Evolutionary conservation across 1,140 invertebrate genomes (phyloP), one percentile per base, ranked within the genome.

Genomic region (Euura lappo): DNA sequence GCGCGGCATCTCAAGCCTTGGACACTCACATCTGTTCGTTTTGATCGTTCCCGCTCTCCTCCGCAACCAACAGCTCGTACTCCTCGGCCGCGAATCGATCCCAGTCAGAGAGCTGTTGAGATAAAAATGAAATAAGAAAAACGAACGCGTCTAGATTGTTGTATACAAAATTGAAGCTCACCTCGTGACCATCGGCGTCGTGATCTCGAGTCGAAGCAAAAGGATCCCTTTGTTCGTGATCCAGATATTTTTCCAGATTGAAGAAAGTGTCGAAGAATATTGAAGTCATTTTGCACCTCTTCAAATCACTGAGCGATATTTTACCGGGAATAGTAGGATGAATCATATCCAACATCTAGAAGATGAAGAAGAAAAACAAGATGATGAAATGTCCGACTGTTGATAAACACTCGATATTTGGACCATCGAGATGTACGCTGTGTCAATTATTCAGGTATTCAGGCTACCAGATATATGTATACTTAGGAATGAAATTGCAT

Each of bases 191-290:
- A 83, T 97, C 95, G 72, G 91, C 91, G 85, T 95, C 94, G 75
- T 96, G 92, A 83, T 95, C 93, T 67, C 94, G 89, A 74, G 94
- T 93, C 42, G 97, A 97, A 6, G 97, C 96, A 88, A 99, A 99
- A 28, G 98, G 98, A 92, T 99, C 98, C 68, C 97, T 91, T 83
- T 99, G 98, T 84, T 99, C 99, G 87, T 99, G 98, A 87, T 99
- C 97, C 75, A 99, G 89, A 89, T 99, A 99, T 88, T 99, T 99
- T 85, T 99, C 97, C 74, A 99, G 89, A 89, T 99, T 99, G 88
- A 99, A 99, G 92, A 99, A 99, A 0, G 98, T 99, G 86, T 99
- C 98, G 86, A 98, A 99, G 89, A 99, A 99, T 75, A 99, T 96
- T 6, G 97, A 94, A 6, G 97, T 97, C 92, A 99, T 94, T 88